Evolutionary conservation across 2,113 vertebrate genomes (phyloP), one percentile per base, ranked within the genome.

Genomic region (Elaphurus davidianus): DNA sequence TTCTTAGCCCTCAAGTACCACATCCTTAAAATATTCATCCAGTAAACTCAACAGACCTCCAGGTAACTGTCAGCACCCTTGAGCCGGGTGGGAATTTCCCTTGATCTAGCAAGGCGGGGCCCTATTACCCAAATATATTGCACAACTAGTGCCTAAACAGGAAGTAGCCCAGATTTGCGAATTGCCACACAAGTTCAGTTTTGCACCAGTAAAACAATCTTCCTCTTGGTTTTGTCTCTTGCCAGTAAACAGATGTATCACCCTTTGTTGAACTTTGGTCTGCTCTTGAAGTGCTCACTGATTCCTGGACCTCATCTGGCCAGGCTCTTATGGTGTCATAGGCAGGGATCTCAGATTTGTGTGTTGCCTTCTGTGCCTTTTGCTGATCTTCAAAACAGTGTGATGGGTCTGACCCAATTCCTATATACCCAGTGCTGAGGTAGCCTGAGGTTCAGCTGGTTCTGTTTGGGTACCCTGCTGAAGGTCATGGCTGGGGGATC

Each of bases 161-260:
- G 86, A 97, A 96, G 88, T 82, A 59, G 59, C 40, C 43, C 86
- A 76, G 91, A 97, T 98, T 97, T 94, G 47, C 86, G 94, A 94
- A 60, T 21, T 27, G 14, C 33, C 23, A 33, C 12, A 50, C 6
- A 55, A 17, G 64, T 54, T 67, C 3, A 30, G 91, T 47, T 92
- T 89, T 59, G 60, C 50, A 15, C 21, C 45, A 54, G 27, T 36
- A 47, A 84, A 50, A 14, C 36, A 23, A 16, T 36, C 47, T 95
- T 93, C 25, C 47, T 82, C 47, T 60, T 52, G 85, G 23, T 40
- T 92, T 81, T 59, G 76, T 81, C 76, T 95, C 88, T 92, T 43
- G 67, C 36, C 57, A 83, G 87, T 90, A 97, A 97, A 95, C 36
- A 90, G 54, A 64, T 57, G 76, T 45, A 40, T 96, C 45, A 54